These are phyloP conservation scores for Bungarus multicinctus DNA, from an alignment of 2,113 vertebrate species.

Conservation along the genomic window DNA sequence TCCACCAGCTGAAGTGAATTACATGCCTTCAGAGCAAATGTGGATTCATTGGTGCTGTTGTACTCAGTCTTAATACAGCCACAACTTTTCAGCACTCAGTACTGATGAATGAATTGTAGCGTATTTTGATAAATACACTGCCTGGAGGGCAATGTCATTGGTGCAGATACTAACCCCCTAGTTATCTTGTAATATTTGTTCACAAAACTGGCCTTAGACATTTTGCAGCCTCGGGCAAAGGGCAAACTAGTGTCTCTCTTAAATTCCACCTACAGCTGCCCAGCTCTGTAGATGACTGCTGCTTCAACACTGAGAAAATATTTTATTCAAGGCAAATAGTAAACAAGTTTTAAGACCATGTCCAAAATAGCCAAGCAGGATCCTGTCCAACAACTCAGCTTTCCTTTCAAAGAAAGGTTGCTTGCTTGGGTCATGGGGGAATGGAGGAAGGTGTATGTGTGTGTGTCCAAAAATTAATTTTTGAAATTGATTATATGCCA, in stretches of 20 bases:
- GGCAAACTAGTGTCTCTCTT: neutral
- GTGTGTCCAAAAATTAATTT: neutral
- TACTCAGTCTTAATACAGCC: conserved; percentile 47
- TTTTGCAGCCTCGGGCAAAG: neutral
- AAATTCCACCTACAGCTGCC: neutral
- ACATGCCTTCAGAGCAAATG: conserved; percentile 54
- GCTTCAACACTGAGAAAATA: neutral
- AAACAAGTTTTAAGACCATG: neutral
- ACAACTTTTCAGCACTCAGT: conserved; percentile 42
- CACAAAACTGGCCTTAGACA: conserved; percentile 1
- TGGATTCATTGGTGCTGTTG: conserved; percentile 50
- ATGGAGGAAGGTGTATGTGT: neutral
- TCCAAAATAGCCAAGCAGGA: neutral
- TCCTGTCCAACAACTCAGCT: neutral
- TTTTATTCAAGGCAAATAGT: neutral
- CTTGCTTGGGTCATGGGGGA: neutral
- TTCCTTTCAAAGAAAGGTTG: neutral
- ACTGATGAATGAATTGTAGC: conserved; percentile 52
- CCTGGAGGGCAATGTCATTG: conserved; percentile 37
- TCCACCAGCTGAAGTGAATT: conserved; percentile 58
- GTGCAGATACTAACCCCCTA: conserved; percentile 15
- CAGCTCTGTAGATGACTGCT: neutral
- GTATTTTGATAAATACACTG: conserved; percentile 57
- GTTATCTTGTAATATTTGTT: conserved; percentile 45
- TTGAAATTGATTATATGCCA: neutral